Percentiles rank a stretch among this genome's conserved stretches.
Evolutionary conservation across 2,797 vertebrate species (phyloP).

Genomic region (Myotis vivesi): DNA sequence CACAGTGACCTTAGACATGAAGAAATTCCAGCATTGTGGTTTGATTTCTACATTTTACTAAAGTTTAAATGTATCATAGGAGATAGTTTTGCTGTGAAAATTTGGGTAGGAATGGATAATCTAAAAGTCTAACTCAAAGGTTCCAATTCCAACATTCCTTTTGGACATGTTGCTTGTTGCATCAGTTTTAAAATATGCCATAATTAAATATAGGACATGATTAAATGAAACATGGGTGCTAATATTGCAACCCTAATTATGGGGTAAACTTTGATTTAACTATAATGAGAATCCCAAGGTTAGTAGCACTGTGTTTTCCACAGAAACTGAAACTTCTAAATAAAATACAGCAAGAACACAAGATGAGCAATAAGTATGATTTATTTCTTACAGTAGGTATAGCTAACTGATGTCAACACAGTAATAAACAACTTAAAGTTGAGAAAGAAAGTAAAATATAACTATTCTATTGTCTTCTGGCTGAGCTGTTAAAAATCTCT

Average conservation of each 20-base stretch:
- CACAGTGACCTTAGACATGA: not conserved
- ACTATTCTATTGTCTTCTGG: conserved; percentile 9
- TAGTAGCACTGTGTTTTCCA: conserved; percentile 3
- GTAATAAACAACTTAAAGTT: conserved; percentile 39
- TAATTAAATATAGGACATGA: not conserved
- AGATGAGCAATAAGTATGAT: conserved; percentile 50
- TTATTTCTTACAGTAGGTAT: conserved; percentile 62
- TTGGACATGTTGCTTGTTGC: not conserved
- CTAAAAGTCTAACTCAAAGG: not conserved
- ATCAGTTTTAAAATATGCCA: not conserved
- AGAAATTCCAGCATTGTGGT: not conserved
- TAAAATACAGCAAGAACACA: conserved; percentile 60
- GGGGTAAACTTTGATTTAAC: conserved; percentile 66
- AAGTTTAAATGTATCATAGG: not conserved
- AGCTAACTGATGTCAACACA: conserved; percentile 14
- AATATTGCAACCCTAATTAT: conserved; percentile 64
- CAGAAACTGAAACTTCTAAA: conserved; percentile 61
- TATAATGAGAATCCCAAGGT: conserved; percentile 53
- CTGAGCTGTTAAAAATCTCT: not conserved
- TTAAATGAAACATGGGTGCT: conserved; percentile 41
- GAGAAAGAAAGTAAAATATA: not conserved
- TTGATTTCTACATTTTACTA: not conserved
- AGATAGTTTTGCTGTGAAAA: not conserved
- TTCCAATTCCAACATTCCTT: not conserved
- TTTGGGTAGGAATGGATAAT: not conserved